Base-by-base conservation (phyloP, 2,113 vertebrate genomes). In the Caranx ignobilis region DNA sequence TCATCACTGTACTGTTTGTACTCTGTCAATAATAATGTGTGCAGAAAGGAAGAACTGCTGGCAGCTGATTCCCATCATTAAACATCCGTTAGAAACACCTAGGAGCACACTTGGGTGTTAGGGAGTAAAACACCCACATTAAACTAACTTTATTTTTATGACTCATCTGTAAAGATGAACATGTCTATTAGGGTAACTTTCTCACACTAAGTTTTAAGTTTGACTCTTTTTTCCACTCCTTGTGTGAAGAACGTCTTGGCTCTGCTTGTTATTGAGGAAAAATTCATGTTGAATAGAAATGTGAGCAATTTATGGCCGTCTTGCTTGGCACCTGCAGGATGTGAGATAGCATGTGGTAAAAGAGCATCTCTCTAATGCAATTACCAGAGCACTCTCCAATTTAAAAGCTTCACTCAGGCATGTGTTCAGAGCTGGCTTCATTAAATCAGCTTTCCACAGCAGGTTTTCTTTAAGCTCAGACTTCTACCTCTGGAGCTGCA, bases 341-440 rank as follows among this genome's bases (percentile, higher is more conserved):
- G 86, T 37, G 69, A 87, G 83, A 90, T 82, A 87, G 83, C 59
- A 52, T 69, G 71, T 32, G 75, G 50, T 32, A 84, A 74, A 87
- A 79, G 70, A 79, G 54, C 71, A 69, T 89, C 66, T 79, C 67
- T 69, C 37, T 48, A 85, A 84, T 1, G 54, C 81, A 89, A 90
- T 91, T 90, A 90, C 76, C 39, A n/a, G 48, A 83, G 86, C 75
- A 73, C 86, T 77, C 75, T 86, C 77, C 87, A 84, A 86, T 89
- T 92, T 86, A 60, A 77, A 50, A 61, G 67, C 61, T 64, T 64
- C 83, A 68, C 71, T 92, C 87, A 88, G 74, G 82, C 85, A 72
- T 83, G 71, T 7, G 37, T 81, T 81, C 32, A 72, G 26, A 57
- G 55, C 21, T 62, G 69, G 55, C 71, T 55, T 89, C 76, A 76